phyloP scores from a whole-genome alignment of 2,113 vertebrate species.

The Myanophis thanlyinensis region DNA sequence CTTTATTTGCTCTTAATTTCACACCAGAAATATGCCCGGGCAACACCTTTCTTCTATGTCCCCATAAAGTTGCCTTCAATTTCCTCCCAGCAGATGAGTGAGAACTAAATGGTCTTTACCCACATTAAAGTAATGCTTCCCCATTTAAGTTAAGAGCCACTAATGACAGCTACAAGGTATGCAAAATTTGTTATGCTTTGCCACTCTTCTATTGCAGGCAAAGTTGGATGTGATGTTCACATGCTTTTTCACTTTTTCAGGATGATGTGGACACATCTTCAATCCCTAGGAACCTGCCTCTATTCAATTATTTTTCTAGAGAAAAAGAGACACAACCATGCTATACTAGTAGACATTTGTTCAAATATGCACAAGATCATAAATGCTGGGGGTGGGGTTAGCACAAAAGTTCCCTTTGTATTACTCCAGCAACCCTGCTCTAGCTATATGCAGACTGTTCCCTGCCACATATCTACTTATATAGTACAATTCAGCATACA shows the following conservation, averaged over 20 bases:
- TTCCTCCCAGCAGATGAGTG: not conserved
- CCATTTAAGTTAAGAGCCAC: not conserved
- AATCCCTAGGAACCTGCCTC: not conserved
- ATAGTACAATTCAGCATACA: not conserved
- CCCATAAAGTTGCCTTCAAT: not conserved
- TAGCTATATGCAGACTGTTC: not conserved
- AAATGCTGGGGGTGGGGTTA: not conserved
- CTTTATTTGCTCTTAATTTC: not conserved
- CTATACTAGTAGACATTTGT: not conserved
- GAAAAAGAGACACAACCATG: not conserved
- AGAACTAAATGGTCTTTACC: not conserved
- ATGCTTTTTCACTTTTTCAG: not conserved
- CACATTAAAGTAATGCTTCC: not conserved
- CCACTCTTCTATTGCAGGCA: not conserved
- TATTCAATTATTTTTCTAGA: not conserved
- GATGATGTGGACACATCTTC: not conserved
- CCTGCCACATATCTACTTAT: not conserved
- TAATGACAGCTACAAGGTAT: not conserved
- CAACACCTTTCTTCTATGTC: not conserved
- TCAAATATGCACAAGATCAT: not conserved
- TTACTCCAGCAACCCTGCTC: not conserved
- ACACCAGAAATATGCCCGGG: not conserved
- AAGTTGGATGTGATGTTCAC: not conserved
- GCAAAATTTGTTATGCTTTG: not conserved
- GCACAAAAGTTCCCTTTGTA: not conserved